Evolutionary conservation across 2,888 invertebrate species (phyloP), one percentile per base, ranked within the genome.

Genomic region (Schizotus pectinicornis): DNA sequence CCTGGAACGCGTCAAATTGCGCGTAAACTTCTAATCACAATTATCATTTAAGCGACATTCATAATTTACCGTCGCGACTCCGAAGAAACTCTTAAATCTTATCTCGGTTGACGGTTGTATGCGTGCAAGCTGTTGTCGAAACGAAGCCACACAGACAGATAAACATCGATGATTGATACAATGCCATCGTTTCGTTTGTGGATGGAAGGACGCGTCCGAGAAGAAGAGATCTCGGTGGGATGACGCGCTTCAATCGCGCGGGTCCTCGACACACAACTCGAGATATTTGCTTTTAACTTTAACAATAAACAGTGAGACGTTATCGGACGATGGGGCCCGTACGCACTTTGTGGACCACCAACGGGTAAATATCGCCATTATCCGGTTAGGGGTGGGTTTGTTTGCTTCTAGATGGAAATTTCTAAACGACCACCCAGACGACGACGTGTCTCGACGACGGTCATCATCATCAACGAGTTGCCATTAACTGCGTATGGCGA

Each of bases 321-420:
- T 54, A 54, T 54, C 54, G 47, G 34, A 33, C 33, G 53, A 53
- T 53, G 53, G 53, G 38, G 46, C 46, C 43, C 45, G 53, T 46
- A 53, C 53, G 53, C 46, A 46, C 46, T 32, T 38, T 53, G 47
- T 13, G 31, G 71, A 72, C 72, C 72, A 71, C 72, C 72, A 64
- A 67, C 64, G 70, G 63, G 69, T 64, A 65, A 69, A 72, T 68
- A 68, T 67, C 62, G 65, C 67, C 63, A 67, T 69, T 67, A 69
- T 68, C 68, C 67, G 61, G 56, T 55, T 63, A 66, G 65, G 72
- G 68, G 68, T 68, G 63, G 66, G 64, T 67, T 62, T 64, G 65
- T 68, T 65, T 65, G 62, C 59, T 61, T 59, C 59, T 54, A 49
- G 39, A 60, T 64, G 51, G 67, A 67, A 67, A 64, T 65, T 64